These are phyloP conservation scores for Hermaeophaga mercurialis DNA, from an alignment of 2,888 invertebrate species.

Conservation along the genomic window DNA sequence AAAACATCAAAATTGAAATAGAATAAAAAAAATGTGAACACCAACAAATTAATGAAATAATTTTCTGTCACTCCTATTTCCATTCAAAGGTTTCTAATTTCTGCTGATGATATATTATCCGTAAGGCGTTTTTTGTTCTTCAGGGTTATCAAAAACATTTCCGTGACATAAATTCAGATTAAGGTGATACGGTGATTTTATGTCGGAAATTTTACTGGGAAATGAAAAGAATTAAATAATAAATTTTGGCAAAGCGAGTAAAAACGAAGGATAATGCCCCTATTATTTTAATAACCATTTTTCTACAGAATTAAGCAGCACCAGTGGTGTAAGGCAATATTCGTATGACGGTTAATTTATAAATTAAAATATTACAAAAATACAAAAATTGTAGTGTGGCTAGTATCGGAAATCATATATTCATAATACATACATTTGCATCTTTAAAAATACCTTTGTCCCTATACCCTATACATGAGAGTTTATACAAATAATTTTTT, in stretches of 20 bases:
- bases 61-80: background rate
- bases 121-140: background rate
- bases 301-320: background rate
- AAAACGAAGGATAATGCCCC: background rate
- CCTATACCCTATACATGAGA: no score
- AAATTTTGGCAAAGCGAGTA: background rate
- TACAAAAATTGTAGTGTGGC: no score
- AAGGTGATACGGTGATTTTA: background rate
- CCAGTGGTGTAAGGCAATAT: background rate
- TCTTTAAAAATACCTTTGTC: no score
- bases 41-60: background rate
- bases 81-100: background rate
- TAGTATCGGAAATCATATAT: no score
- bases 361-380: no score
- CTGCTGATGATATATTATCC: background rate
- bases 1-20: no score
- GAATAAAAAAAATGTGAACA: background rate
- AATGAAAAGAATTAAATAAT: background rate
- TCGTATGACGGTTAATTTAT: no score
- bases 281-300: background rate
- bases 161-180: background rate
- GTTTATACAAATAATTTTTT: no score
- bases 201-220: background rate
- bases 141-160: background rate
- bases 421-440: no score